These are phyloP conservation scores for Sycophila sp. DNA, from an alignment of 1,140 invertebrate genomes.

Conservation along the genomic window DNA sequence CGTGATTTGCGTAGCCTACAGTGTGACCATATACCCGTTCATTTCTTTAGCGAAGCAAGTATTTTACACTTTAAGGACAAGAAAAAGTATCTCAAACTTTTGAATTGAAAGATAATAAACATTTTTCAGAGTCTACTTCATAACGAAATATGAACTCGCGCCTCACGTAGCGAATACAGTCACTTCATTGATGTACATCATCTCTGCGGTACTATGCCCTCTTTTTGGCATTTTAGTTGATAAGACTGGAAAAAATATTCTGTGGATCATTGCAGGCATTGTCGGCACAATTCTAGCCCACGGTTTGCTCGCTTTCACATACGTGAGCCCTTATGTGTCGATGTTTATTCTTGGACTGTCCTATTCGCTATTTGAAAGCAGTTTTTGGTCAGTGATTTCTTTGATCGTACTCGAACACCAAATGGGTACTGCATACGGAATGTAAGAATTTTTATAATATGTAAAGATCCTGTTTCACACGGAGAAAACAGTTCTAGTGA, in stretches of 20 bases:
- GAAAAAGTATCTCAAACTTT: neutral
- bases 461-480: no score
- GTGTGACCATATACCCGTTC: conserved; percentile 97
- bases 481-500: no score
- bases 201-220: conserved; percentile 90
- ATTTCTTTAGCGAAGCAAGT: conserved; percentile 94
- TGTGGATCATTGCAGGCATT: conserved; percentile 88
- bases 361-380: conserved; percentile 93
- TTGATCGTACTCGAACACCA: conserved; percentile 92
- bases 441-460: conserved; percentile 84
- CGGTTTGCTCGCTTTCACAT: conserved; percentile 87
- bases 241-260: conserved; percentile 87
- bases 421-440: conserved; percentile 95
- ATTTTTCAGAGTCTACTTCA: conserved; percentile 87
- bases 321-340: conserved; percentile 84
- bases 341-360: conserved; percentile 89
- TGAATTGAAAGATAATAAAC: conserved; percentile 3
- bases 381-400: conserved; percentile 94
- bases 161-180: conserved; percentile 82
- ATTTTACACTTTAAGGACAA: no score
- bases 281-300: conserved; percentile 83
- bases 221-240: conserved; percentile 91
- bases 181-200: conserved; percentile 90
- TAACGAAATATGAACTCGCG: conserved; percentile 80
- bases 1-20: conserved; percentile 92